Base-by-base conservation (phyloP, 2,888 invertebrate species). In the Spatulosminthurus flaviceps region DNA sequence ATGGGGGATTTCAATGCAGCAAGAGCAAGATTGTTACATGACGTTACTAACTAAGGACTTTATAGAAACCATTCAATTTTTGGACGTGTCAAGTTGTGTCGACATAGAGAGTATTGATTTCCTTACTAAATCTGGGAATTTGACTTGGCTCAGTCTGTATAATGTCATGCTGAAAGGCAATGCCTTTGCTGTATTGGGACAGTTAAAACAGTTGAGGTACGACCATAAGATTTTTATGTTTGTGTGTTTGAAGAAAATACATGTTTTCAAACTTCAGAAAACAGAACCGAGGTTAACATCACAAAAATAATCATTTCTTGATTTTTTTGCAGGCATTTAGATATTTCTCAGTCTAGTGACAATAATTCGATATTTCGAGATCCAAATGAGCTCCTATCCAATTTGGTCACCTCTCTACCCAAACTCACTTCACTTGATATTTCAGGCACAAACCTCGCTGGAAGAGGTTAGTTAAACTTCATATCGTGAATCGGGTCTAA, bases 391-490 rank as follows among this genome's bases (percentile, higher is more conserved):
- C 89, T 92, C 41, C 88, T 98, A 61, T 89, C 91, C 26, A 90
- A 90, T 84, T 89, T 98, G 51, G 92, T 97, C 16, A 90, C 90
- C 74, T 92, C 90, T 86, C 89, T 98, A 85, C 93, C 94, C 0
- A 88, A 91, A 74, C 89, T 98, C 80, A 91, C 91, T 64, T 94
- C 94, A 28, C 89, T 98, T 85, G 98, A 98, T 88, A 96, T 98
- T 87, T 96, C 97, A 2, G 97, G 97, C 19, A 98, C 98, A 22
- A 97, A 98, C 89, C 89, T 98, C 83, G 96, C 97, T 61, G 96
- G 97, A 19, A 92, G 92, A 77, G 95, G 95, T 70, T 85, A 84
- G 29, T 83, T 75, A 19, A n/a, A n/a, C 60, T 21, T 60, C n/a
- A 5, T 21, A 13, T 9, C n/a, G n/a, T n/a, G n/a, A n/a, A n/a